Conservation (phyloP, 2,113 vertebrate genomes). For the Hypanus sabinus region DNA sequence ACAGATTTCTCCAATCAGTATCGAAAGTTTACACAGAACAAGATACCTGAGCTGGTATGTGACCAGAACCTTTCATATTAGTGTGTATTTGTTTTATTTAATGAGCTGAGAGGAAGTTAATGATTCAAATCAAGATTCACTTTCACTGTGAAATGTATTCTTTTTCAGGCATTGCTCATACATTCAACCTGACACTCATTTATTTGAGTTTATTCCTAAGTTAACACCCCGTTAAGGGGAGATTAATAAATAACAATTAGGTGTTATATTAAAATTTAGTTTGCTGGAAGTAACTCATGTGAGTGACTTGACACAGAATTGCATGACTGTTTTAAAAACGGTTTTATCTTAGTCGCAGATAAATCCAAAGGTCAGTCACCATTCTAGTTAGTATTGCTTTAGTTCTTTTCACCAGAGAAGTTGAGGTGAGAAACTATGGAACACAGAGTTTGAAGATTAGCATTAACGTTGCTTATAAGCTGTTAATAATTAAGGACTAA, state of each 20-base stretch:
- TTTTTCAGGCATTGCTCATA: constrained; percentile 45
- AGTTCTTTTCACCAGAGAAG: background rate
- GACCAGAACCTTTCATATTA: background rate
- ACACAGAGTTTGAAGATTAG: background rate
- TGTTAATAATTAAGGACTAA: constrained; percentile 19
- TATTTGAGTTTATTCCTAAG: constrained; percentile 49
- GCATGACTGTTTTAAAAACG: background rate
- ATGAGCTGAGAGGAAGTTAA: constrained; percentile 49
- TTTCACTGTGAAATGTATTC: constrained; percentile 44
- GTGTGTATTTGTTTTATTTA: constrained; percentile 29
- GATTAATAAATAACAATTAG: constrained; percentile 64
- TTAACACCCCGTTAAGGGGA: constrained; percentile 61
- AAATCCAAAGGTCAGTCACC: constrained; percentile 32
- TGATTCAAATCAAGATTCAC: constrained; percentile 48
- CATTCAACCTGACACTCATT: constrained; percentile 48
- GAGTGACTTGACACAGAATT: constrained; percentile 5
- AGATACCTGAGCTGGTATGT: background rate
- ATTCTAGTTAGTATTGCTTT: constrained; percentile 33
- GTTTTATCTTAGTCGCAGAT: constrained; percentile 17
- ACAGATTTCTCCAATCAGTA: background rate
- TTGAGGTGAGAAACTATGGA: background rate
- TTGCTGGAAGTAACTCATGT: constrained; percentile 40
- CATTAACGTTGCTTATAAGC: background rate
- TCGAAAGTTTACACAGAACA: background rate
- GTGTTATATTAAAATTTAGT: constrained; percentile 43